Evolutionary conservation across 2,113 vertebrate genomes (phyloP).

Genomic region (Leptocoma aspasia): DNA sequence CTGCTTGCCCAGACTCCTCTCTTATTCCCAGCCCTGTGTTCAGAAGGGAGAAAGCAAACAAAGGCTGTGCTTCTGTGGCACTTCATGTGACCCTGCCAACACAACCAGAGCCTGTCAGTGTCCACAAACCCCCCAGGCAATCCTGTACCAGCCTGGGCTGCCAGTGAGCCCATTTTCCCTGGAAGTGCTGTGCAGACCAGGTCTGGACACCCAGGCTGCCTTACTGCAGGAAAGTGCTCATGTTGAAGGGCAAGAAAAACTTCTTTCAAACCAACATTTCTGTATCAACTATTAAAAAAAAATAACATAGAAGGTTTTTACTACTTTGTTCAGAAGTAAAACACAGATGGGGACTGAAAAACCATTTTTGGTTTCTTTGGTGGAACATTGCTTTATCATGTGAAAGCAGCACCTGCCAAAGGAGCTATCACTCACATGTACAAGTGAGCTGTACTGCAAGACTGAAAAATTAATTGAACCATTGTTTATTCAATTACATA

Average conservation of each 20-base stretch:
- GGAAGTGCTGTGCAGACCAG: neutral
- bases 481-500: conserved; percentile 10
- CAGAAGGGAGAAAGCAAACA: neutral
- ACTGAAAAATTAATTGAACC: neutral
- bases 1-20: neutral
- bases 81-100: neutral
- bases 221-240: neutral
- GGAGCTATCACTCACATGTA: neutral
- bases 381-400: neutral
- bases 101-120: neutral
- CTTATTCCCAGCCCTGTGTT: neutral
- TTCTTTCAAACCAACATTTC: neutral
- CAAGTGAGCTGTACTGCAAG: neutral
- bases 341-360: neutral
- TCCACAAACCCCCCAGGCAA: neutral
- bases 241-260: neutral
- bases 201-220: neutral
- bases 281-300: neutral
- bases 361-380: neutral
- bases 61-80: rapidly evolving
- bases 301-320: neutral
- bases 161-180: rapidly evolving
- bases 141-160: neutral
- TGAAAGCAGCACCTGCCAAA: neutral
- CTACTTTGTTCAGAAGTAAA: neutral